A percentile compares a stretch with the other conserved stretches of the same genome.
These are phyloP conservation scores for Lanius collurio DNA, from an alignment of 2,113 vertebrate genomes.

Conservation along the genomic window DNA sequence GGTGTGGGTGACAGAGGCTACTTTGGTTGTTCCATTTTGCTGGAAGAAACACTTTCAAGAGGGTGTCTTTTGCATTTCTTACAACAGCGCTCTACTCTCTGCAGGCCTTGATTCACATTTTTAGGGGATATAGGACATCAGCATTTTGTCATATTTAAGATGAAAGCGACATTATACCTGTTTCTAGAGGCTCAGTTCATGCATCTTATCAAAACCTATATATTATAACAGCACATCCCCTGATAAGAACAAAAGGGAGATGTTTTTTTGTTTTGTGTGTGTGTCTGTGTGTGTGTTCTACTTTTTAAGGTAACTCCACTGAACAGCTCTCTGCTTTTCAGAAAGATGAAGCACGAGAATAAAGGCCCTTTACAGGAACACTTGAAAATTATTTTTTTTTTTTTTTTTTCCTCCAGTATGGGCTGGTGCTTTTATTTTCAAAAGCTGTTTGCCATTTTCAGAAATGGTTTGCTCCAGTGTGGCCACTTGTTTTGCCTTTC, in stretches of 20 bases:
- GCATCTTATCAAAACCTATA: constrained; percentile 75
- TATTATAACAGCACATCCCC: constrained; percentile 60
- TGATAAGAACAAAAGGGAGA: constrained; percentile 39
- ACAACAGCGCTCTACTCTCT: constrained; percentile 66
- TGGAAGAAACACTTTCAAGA: constrained; percentile 83
- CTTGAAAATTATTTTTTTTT: neutral
- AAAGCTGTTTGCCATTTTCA: constrained; percentile 40
- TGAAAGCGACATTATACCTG: constrained; percentile 71
- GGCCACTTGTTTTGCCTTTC: constrained; percentile 26
- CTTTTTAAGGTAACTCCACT: constrained; percentile 29
- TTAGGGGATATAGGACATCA: constrained; percentile 71
- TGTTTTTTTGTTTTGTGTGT: constrained; percentile 37
- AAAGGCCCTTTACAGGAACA: neutral
- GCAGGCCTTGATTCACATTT: constrained; percentile 73
- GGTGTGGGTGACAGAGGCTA: constrained; percentile 68
- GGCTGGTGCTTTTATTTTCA: constrained; percentile 17
- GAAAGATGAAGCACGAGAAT: neutral
- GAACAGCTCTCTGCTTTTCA: neutral
- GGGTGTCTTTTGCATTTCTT: constrained; percentile 74
- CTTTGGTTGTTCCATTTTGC: constrained; percentile 77
- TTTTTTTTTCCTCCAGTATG: neutral
- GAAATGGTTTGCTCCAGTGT: neutral
- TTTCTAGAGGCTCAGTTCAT: constrained; percentile 72
- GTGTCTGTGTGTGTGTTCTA: neutral
- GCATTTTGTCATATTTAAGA: constrained; percentile 82